Percentiles rank a stretch among this genome's conserved stretches.
These are phyloP conservation scores for Emydoidea blandingii DNA, from an alignment of 2,797 vertebrate species.

Conservation along the genomic window DNA sequence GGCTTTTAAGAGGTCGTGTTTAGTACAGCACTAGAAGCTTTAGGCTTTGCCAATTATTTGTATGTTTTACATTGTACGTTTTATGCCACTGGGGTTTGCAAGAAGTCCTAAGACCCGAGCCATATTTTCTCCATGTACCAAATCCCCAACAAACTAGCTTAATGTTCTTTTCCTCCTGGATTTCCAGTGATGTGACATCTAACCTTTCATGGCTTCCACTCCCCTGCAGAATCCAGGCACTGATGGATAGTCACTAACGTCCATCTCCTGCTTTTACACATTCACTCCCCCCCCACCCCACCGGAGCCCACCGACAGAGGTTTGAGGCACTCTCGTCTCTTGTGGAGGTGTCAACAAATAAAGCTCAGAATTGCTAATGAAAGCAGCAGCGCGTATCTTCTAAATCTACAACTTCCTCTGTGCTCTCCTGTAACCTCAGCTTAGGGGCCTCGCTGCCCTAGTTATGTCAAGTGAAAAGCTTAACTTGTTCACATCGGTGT, in stretches of 20 bases:
- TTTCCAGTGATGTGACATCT: not conserved
- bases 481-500: not conserved
- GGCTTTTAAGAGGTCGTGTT: not conserved
- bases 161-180: not conserved
- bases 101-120: not conserved
- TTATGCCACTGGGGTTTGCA: not conserved
- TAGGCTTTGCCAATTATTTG: not conserved
- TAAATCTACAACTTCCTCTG: not conserved
- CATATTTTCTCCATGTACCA: not conserved
- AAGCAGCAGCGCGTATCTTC: not conserved
- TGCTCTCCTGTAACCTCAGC: not conserved
- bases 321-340: not conserved
- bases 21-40: not conserved
- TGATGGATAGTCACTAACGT: not conserved
- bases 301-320: not conserved
- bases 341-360: not conserved
- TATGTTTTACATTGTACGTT: not conserved
- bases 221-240: not conserved
- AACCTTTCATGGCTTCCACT: not conserved
- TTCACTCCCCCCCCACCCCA: not conserved
- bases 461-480: not conserved
- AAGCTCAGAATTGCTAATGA: not conserved
- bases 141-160: not conserved
- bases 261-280: not conserved
- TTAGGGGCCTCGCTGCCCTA: rapidly evolving